Percentiles rank a stretch among this genome's conserved stretches.
phyloP scores from a whole-genome alignment of 1,140 invertebrate genomes.

The Lepidurus packardi region DNA sequence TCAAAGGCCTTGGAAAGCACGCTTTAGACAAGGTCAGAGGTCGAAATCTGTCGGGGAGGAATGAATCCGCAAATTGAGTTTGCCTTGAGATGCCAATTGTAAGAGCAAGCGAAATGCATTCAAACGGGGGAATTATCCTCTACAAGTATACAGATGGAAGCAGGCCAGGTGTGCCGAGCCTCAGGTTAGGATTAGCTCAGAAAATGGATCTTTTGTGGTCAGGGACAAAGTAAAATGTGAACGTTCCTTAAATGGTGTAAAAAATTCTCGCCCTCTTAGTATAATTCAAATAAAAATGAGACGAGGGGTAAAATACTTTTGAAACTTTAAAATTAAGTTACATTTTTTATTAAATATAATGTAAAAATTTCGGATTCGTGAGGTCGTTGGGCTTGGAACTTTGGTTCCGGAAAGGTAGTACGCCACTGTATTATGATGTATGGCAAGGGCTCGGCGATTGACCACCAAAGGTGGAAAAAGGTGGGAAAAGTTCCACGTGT shows the following conservation, averaged over 20 bases:
- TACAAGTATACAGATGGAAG: not conserved
- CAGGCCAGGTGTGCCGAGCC: not conserved
- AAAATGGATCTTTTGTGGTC: not conserved
- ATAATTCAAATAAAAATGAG: too few relatives aligned
- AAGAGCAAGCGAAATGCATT: not conserved
- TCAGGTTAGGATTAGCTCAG: not conserved
- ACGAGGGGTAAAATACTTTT: too few relatives aligned
- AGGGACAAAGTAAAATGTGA: too few relatives aligned
- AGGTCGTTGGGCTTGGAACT: too few relatives aligned
- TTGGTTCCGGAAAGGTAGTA: too few relatives aligned
- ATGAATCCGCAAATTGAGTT: not conserved
- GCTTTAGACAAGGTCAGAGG: not conserved
- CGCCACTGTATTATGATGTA: not conserved
- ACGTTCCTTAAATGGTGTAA: too few relatives aligned
- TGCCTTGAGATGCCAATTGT: not conserved
- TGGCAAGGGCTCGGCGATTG: not conserved
- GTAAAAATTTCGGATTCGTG: too few relatives aligned
- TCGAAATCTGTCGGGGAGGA: not conserved
- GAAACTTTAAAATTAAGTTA: too few relatives aligned
- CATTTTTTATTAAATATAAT: too few relatives aligned
- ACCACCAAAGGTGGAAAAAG: constrained; percentile 11
- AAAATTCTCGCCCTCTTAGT: too few relatives aligned
- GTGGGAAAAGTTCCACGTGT: constrained; percentile 21
- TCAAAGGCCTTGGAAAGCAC: not conserved
- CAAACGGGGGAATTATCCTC: not conserved